phyloP scores from a whole-genome alignment of 64 coral and sea anemone species.

The Acropora tenuis region DNA sequence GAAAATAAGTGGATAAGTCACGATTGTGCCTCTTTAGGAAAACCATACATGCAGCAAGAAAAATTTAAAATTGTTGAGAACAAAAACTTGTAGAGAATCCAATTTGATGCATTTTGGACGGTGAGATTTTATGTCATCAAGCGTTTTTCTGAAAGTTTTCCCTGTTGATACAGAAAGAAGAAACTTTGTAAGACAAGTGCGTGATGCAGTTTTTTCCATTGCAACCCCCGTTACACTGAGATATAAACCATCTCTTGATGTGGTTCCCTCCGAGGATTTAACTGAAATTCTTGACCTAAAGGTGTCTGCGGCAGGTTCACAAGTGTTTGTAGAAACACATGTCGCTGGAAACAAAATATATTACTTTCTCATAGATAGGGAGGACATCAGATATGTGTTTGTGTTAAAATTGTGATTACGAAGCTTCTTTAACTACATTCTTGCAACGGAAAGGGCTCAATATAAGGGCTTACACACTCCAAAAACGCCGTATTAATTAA shows the following conservation, averaged over 20 bases:
- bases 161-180: slow-evolving; percentile 67
- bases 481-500: no score
- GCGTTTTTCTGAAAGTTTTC: slow-evolving; percentile 57
- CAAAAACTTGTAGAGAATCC: neutral
- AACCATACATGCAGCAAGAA: neutral
- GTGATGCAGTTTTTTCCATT: slow-evolving; percentile 72
- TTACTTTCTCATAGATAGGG: slow-evolving; percentile 85
- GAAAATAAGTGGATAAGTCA: neutral
- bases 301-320: neutral
- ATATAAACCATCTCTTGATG: slow-evolving; percentile 60
- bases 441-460: no score
- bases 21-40: neutral
- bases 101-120: slow-evolving; percentile 37
- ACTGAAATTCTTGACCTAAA: slow-evolving; percentile 72
- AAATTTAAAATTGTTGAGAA: neutral
- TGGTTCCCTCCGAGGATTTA: slow-evolving; percentile 63
- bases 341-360: slow-evolving; percentile 54
- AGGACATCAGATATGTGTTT: slow-evolving; percentile 84
- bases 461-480: no score
- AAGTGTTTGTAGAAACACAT: slow-evolving; percentile 53
- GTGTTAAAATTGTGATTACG: neutral
- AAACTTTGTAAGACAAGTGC: slow-evolving; percentile 80
- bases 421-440: neutral
- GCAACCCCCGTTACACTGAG: slow-evolving; percentile 62
- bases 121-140: slow-evolving; percentile 68